Evolutionary conservation across 1,140 invertebrate species (phyloP).

Genomic region (Anagrus nilaparvatae): DNA sequence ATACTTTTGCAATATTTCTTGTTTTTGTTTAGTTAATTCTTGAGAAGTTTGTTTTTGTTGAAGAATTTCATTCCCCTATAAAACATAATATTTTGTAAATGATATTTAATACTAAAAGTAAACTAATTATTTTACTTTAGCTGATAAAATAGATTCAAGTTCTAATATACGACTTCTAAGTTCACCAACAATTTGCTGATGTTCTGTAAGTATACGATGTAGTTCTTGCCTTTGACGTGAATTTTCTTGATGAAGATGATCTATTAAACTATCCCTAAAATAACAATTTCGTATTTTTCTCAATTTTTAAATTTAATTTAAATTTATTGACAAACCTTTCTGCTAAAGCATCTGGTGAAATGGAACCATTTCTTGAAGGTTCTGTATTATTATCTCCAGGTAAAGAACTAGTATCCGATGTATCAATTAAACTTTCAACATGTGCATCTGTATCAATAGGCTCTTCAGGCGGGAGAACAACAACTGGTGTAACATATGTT

Average conservation of each 20-base stretch:
- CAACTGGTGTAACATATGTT: constrained; percentile 88
- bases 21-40: constrained; percentile 46
- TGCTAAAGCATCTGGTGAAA: constrained; percentile 46
- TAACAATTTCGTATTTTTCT: not conserved
- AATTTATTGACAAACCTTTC: constrained; percentile 37
- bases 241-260: constrained; percentile 68
- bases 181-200: constrained; percentile 51
- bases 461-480: constrained; percentile 68
- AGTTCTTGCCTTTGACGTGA: constrained; percentile 48
- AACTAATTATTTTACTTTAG: constrained; percentile 24
- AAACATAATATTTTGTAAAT: constrained; percentile 8
- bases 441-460: constrained; percentile 49
- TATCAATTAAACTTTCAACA: constrained; percentile 62
- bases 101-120: constrained; percentile 4
- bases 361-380: constrained; percentile 43
- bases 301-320: not conserved
- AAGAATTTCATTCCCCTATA: constrained; percentile 46
- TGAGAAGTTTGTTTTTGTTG: constrained; percentile 53
- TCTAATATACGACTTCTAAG: constrained; percentile 42
- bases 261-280: constrained; percentile 69
- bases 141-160: constrained; percentile 30
- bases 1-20: constrained; percentile 40
- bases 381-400: constrained; percentile 44
- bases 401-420: constrained; percentile 51
- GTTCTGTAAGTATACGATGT: constrained; percentile 36